Base-by-base conservation (phyloP, 53 echinoderm and acorn worm species). In the Holothuria leucospilota region DNA sequence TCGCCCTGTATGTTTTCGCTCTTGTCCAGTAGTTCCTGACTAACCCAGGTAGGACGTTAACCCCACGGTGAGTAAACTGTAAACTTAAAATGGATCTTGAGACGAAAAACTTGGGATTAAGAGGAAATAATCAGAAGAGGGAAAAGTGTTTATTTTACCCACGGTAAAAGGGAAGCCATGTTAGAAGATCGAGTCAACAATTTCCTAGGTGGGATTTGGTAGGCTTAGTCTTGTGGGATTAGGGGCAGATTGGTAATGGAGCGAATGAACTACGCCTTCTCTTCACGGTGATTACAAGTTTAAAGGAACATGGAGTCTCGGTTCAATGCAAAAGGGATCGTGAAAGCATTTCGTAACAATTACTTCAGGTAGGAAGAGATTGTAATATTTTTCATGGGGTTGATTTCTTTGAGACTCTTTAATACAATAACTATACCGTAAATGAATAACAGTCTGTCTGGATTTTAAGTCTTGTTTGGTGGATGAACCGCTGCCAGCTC, bases 31-130 rank as follows among this genome's bases (percentile, higher is more conserved):
- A 9, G 46, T 46, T 46, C 56, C 15, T 28, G 34, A 16, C 40
- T 7, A 70, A 20, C 40, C 40, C 46, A 25, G 24, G 24, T 52
- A 51, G 75, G 75, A 75, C 41, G 23, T 75, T 75, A 75, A 75
- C 75, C 75, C 75, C 53, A 27, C 49, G 52, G 75, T 75, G 75
- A 75, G 75, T 75, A 75, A 75, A 74, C 74, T 74, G 74, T 46
- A 74, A 74, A 75, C 75, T 75, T 49, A 52, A 49, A 75, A 27
- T 75, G 75, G 72, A 75, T 75, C 41, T 40, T 15, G 53, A 75
- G 23, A 52, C 75, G 51, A 39, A 75, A 75, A 75, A 75, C 75
- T 51, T 75, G 75, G 75, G 75, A 75, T 75, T 75, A 75, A 46
- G 26, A 24, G 75, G 75, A 75, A 75, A 75, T 49, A 24, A 75